Evolutionary conservation across 2,113 vertebrate species (phyloP), one percentile per base, ranked within the genome.

Genomic region (Zosterops hypoxanthus): DNA sequence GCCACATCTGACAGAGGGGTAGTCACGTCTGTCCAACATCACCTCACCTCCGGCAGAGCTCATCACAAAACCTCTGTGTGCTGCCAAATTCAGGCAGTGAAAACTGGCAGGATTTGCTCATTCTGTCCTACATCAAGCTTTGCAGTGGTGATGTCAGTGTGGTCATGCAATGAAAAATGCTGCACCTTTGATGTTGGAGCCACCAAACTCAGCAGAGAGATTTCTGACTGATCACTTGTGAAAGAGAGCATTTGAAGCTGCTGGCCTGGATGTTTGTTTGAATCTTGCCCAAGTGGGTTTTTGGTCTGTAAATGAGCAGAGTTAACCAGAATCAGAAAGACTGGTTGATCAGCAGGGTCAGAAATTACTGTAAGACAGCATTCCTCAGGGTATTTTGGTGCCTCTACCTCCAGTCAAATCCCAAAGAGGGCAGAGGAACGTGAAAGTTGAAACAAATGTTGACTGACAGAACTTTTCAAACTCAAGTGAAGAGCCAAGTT

Each of bases 361-460:
- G 82, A 91, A 94, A 82, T 88, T n/a, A 88, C 72, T 77, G n/a
- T 60, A 90, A 63, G 65, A 52, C 79, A 90, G 60, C 56, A 90
- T 94, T 96, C 53, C 56, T 88, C 25, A 50, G 36, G 20, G 61
- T 65, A 88, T 95, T 94, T 95, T 3, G 3, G 29, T 88, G 41
- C 42, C 46, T 83, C 68, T 84, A 76, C 50, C 85, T 71, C 72
- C 75, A 69, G 60, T 82, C 31, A 92, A 92, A 87, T 66, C 70
- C 49, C 71, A 59, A 82, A 93, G 71, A 89, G 42, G 49, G 20
- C 36, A 95, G 46, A 88, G 34, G 57, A 96, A 96, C 8, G 26
- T 18, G 13, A 76, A 94, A 78, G 25, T 8, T 60, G 52, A 90
- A 84, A 89, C 64, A 85, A 90, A 55, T 6, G 10, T 56, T 89